Evolutionary conservation across 2,888 invertebrate genomes (phyloP), one percentile per base, ranked within the genome.

Genomic region (Sarcophaga variegata): DNA sequence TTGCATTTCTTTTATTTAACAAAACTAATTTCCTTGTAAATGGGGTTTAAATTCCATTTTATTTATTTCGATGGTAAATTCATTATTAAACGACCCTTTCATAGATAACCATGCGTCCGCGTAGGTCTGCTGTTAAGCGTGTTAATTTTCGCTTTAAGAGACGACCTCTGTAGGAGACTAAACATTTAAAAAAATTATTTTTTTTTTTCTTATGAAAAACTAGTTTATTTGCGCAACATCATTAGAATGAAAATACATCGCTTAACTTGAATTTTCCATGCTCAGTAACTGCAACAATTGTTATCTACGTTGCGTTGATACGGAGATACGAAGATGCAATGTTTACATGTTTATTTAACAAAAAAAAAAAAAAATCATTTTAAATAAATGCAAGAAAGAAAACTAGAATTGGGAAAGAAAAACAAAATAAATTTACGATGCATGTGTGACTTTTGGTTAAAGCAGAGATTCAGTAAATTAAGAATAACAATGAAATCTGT

Each of bases 381-480:
- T 4, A 27, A 27, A 27, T 27, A 27, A 27, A 37, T 37, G 6
- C 0, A 37, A 37, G 6, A 37, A 37, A 37, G 37, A 37, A 37
- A 37, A 37, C 37, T 37, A 10, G 37, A 27, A 25, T 37, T 71
- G 63, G 25, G 10, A 27, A 2, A 17, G 62, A 71, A 71, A 63
- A 37, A 63, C 17, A 63, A 27, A 20, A 12, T 45, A 20, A 67
- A 67, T 54, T 54, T 79, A 60, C 59, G 12, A 77, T 63, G 67
- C 74, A 81, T 78, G 78, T 85, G 85, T 85, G 85, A 81, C 76
- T 85, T 75, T 85, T 77, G 63, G 76, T 72, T 85, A 67, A 81
- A 77, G 47, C 63, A 70, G 27, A 49, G 77, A 74, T 78, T 72
- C 54, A 22, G 4, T 27, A 45, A 22, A 60, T n/a, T 37, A 47